Evolutionary conservation across 2,888 invertebrate genomes (phyloP).

Genomic region (Globia sparganii): DNA sequence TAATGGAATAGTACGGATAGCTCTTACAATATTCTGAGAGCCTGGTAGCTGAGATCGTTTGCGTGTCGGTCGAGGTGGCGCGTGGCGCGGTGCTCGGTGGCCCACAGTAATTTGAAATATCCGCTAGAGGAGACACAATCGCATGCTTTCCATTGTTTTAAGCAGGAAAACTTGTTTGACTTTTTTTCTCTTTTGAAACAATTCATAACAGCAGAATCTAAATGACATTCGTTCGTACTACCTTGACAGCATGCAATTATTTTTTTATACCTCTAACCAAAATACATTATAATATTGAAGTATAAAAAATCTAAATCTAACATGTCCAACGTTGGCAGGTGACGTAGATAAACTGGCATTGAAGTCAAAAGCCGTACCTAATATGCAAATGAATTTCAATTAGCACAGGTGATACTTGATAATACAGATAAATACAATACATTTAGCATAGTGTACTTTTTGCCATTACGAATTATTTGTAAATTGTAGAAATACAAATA

Average conservation of each 20-base stretch:
- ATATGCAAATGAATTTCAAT: slow-evolving; percentile 56
- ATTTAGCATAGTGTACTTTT: slow-evolving; percentile 21
- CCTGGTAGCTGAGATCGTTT: slow-evolving; percentile 88
- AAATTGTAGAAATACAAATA: slow-evolving; percentile 27
- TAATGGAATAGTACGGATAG: slow-evolving; percentile 48
- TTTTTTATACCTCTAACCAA: background rate
- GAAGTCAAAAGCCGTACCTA: slow-evolving; percentile 42
- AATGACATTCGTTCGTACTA: background rate
- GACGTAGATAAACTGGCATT: slow-evolving; percentile 39
- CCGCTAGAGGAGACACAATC: slow-evolving; percentile 59
- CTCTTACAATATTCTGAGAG: slow-evolving; percentile 70
- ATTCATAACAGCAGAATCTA: slow-evolving; percentile 6
- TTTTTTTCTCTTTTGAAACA: slow-evolving; percentile 18
- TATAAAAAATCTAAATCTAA: slow-evolving; percentile 14
- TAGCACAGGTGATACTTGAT: slow-evolving; percentile 54
- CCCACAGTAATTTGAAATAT: slow-evolving; percentile 56
- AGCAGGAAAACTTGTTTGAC: slow-evolving; percentile 20
- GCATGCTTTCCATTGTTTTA: slow-evolving; percentile 49
- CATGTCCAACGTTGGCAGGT: slow-evolving; percentile 31
- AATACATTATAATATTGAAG: background rate
- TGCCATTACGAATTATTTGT: slow-evolving; percentile 12
- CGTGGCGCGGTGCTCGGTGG: slow-evolving; percentile 86
- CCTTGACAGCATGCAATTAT: background rate
- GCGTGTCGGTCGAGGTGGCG: slow-evolving; percentile 90
- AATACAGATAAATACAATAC: slow-evolving; percentile 6